Base-by-base conservation (phyloP, 1,140 invertebrate species). In the Diuraphis noxia region DNA sequence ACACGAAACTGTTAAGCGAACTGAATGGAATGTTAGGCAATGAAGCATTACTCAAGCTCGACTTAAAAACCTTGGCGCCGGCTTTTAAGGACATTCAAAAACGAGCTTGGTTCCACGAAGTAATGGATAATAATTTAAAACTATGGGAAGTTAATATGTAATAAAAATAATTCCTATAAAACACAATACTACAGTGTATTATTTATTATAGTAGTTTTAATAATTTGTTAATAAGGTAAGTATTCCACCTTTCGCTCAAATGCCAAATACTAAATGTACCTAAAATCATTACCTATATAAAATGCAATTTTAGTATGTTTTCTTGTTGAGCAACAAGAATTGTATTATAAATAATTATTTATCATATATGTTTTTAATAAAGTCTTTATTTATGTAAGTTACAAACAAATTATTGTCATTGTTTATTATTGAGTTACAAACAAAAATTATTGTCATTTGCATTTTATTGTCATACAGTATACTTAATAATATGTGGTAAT, bases 121-220 rank as follows among this genome's bases (percentile, higher is more conserved):
- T 97, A 77, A 95, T 98, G 93, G 97, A 97, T 94, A 98, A 98
- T 95, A 96, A 97, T 94, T 95, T 97, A 93, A 97, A 97, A 94
- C 94, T 98, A 77, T 98, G 97, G 97, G 97, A 98, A 94, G 96
- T 96, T 92, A 98, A 98, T 93, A 96, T 97, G 96, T 96, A 95
- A 96, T 94, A 79, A 92, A 41, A 40, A 84, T 52, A 43, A 19
- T 79, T 79, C 41, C 72, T 46, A 46, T 23, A 77, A 72, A 43
- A 30, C 1, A 1, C 43, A 88, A 63, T 72, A 90, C 40, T 90
- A 79, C n/a, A 46, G 19, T 34, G 56, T 90, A 56, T 38, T 90
- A 56, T 38, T 63, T 88, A 56, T 88, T 89, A 34, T 77, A 36
- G 63, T 77, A 77, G 88, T 77, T 77, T 89, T 77, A 49, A 23